Percentiles rank a stretch among this genome's conserved stretches.
Conservation (phyloP, 2,888 invertebrate genomes). For the Napeogenes sylphis region DNA sequence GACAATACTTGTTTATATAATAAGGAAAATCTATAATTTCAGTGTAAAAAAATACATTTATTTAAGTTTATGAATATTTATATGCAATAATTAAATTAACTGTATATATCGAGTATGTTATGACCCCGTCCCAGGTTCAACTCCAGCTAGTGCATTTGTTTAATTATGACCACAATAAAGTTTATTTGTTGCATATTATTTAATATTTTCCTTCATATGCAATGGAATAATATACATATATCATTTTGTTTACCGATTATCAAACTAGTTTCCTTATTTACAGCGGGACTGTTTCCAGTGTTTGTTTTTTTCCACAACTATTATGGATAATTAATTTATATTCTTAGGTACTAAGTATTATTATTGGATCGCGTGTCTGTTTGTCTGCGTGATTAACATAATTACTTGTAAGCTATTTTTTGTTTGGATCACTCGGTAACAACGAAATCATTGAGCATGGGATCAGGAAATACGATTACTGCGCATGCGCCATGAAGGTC, state of each 20-base stretch:
- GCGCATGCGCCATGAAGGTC: slow-evolving; percentile 63
- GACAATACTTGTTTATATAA: slow-evolving; percentile 5
- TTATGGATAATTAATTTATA: background rate
- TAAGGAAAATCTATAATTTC: background rate
- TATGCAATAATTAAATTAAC: no score
- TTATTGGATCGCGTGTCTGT: no score
- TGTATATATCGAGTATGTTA: no score
- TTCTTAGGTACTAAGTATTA: no score
- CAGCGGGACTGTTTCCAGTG: background rate
- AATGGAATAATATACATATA: background rate
- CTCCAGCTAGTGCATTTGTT: no score
- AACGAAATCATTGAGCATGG: slow-evolving; percentile 31
- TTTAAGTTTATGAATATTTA: no score
- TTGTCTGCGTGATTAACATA: no score
- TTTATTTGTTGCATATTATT: no score
- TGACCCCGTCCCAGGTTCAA: no score
- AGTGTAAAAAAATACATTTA: no score
- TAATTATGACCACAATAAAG: no score
- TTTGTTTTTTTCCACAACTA: background rate
- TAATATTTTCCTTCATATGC: background rate
- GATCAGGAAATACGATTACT: slow-evolving; percentile 63
- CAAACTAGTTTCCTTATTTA: background rate
- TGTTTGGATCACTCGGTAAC: background rate
- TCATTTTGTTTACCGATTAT: background rate
- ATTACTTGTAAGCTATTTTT: background rate